These are phyloP conservation scores for Neomonachus schauinslandi DNA, from an alignment of 2,113 vertebrate species.

Conservation along the genomic window DNA sequence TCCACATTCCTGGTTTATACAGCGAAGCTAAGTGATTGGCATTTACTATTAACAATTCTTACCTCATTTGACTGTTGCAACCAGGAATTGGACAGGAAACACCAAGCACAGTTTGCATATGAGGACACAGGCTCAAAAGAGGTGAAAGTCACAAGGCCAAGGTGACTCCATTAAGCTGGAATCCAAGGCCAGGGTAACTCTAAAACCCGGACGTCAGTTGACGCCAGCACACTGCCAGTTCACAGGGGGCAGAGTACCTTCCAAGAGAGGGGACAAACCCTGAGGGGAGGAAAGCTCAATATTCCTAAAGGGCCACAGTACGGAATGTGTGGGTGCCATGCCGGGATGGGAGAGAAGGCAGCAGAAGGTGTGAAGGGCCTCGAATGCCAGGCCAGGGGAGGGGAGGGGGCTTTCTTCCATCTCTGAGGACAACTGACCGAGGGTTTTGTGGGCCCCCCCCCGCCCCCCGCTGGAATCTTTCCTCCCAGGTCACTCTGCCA, in stretches of 20 bases:
- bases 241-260: background rate
- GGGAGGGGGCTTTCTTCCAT: background rate
- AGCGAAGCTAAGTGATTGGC: background rate
- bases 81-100: background rate
- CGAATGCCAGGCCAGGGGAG: background rate
- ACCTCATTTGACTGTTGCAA: background rate
- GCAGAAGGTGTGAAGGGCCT: background rate
- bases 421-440: rapidly evolving
- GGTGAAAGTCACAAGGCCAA: background rate
- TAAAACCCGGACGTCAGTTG: background rate
- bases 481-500: background rate
- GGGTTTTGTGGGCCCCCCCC: no score
- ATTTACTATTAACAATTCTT: background rate
- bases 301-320: background rate
- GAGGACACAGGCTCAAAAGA: background rate
- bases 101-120: background rate
- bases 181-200: background rate
- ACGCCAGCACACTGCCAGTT: background rate
- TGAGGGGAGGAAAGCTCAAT: rapidly evolving
- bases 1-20: rapidly evolving
- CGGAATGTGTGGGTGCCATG: rapidly evolving
- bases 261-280: background rate
- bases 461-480: background rate
- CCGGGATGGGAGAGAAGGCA: background rate
- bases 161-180: background rate